phyloP scores from a whole-genome alignment of 2,797 vertebrate genomes.

The Phrynocephalus guinanensis region DNA sequence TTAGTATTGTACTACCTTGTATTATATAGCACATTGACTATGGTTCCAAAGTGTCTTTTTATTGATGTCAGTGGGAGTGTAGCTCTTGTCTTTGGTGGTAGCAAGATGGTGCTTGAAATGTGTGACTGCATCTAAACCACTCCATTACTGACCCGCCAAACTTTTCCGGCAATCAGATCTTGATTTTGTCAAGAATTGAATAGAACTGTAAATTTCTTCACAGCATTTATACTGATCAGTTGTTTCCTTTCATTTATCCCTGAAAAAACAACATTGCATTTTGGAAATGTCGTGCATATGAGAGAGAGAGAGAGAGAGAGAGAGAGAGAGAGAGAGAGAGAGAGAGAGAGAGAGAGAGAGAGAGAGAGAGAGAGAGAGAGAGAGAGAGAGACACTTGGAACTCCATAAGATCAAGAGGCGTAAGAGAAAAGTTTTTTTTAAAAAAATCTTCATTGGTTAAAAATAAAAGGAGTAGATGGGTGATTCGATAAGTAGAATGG shows the following conservation, averaged over 20 bases:
- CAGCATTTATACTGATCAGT: constrained; percentile 29
- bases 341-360: too few relatives aligned
- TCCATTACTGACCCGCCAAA: not conserved
- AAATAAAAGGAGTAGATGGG: constrained; percentile 8
- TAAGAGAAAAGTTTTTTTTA: not conserved
- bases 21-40: constrained; percentile 19
- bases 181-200: not conserved
- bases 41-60: constrained; percentile 1
- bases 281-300: not conserved
- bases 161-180: not conserved
- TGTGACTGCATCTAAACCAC: constrained; percentile 7
- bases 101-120: constrained; percentile 18
- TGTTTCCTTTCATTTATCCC: not conserved
- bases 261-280: not conserved
- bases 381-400: too few relatives aligned
- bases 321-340: too few relatives aligned
- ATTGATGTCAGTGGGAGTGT: constrained; percentile 32
- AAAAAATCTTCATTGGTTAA: not conserved
- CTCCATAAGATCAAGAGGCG: not conserved
- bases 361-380: too few relatives aligned
- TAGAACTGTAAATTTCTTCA: constrained; percentile 20
- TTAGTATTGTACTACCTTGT: not conserved
- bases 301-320: not conserved
- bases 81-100: constrained; percentile 27
- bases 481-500: constrained; percentile 1